Evolutionary conservation across 2,113 vertebrate species (phyloP), one percentile per base, ranked within the genome.

Genomic region (Hystrix brachyura): DNA sequence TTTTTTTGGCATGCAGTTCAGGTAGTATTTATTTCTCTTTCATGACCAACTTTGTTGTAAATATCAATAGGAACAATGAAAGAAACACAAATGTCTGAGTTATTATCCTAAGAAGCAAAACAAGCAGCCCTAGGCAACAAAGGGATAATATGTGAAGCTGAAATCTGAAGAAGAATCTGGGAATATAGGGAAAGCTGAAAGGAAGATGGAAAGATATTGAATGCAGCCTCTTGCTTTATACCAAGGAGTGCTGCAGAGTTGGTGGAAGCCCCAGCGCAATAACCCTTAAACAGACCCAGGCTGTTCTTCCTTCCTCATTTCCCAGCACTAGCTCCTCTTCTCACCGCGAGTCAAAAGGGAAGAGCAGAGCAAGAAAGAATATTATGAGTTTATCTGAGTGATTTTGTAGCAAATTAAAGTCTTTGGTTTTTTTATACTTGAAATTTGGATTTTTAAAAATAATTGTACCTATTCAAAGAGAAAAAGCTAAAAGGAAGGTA

Each of bases 361-460:
- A 94, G 34, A 48, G 25, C n/a, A 15, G 11, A 2, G 2, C 53
- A 94, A 83, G 55, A 90, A 90, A 84, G 38, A 60, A 38, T 83
- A 43, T 51, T 85, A 67, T 86, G 21, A 86, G 21, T 93, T 95
- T 65, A 94, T 53, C 3, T 51, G 34, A 93, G 17, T 27, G n/a
- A 83, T n/a, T 84, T 25, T 74, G 62, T 3, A 86, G 23, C 17
- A 60, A 93, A 69, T 87, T 92, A 71, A 92, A 83, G 12, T 76
- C 21, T 89, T 93, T 65, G 7, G 21, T 18, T 57, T 93, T 93
- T 92, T 92, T 72, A n/a, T 87, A 9, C 17, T 93, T 92, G 90
- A 95, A 91, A 55, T 51, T 14, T 13, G 34, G 23, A 76, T 83
- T 76, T 32, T 87, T 83, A 87, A 84, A n/a, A 15, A 64, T 67